Base-by-base conservation (phyloP, 2,888 invertebrate genomes). In the Drosophila diplacantha region DNA sequence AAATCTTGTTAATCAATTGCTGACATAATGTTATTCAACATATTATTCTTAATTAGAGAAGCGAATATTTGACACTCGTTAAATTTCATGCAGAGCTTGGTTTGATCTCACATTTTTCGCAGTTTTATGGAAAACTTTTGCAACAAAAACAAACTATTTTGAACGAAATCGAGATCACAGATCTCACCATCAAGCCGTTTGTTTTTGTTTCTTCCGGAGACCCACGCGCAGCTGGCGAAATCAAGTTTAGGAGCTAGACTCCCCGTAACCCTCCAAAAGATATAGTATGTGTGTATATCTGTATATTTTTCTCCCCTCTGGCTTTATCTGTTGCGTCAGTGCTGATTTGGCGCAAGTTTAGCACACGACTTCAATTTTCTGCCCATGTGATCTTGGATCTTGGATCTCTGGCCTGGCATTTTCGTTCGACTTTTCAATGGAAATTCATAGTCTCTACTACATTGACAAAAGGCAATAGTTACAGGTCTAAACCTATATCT, bases 161-260 rank as follows among this genome's bases (percentile, higher is more conserved):
- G 24, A 65, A 66, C 37, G 49, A 50, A 50, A 49, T 53, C 55
- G 55, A 56, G 34, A 52, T 54, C 47, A 55, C 11, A 37, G 37
- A 43, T 54, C 20, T 54, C 20, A 32, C 35, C 14, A 24, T 24
- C 5, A 26, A 37, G 44, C 9, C 44, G 38, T 55, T 59, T 55
- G 44, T 34, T 63, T 51, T 56, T 46, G 34, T 43, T 18, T 61
- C 47, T 54, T 55, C 35, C 16, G 50, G 65, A 53, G 39, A 53
- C 73, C 74, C 74, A 71, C 73, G 71, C 73, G 63, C 69, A 63
- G 62, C 65, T 71, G 69, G 60, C 71, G 51, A 73, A 73, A 73
- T 71, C 73, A 69, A 73, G 75, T 72, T 69, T 71, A 43, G 16
- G 39, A 12, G 14, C 39, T 11, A 22, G 6, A 9, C 35, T 26